Evolutionary conservation across 2,888 invertebrate genomes (phyloP).

Genomic region (Arge pagana): DNA sequence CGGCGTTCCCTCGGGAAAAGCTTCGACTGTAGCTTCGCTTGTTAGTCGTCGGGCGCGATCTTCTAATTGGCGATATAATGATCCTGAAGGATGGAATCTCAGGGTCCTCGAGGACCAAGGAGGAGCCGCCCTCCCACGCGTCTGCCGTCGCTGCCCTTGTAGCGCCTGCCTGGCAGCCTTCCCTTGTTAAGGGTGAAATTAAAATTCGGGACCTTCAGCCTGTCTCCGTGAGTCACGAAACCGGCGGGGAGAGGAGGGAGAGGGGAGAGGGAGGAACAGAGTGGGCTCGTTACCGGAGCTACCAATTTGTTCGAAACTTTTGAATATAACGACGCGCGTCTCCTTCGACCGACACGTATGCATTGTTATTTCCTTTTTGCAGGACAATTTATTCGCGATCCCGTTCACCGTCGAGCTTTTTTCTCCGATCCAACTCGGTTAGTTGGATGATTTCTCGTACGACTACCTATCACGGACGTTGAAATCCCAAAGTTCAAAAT

Average conservation of each 20-base stretch:
- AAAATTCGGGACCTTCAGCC: constrained; percentile 39
- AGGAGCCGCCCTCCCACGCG: constrained; percentile 15
- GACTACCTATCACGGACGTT: too few species aligned
- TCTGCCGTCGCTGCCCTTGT: constrained; percentile 17
- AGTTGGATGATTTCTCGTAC: too few species aligned
- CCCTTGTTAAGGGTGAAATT: constrained; percentile 50
- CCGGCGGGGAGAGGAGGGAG: background rate
- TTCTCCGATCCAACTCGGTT: too few species aligned
- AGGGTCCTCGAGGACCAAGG: constrained; percentile 43
- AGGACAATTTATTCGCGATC: too few species aligned
- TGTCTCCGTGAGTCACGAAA: constrained; percentile 18
- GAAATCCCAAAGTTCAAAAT: too few species aligned
- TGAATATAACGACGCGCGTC: constrained; percentile 20
- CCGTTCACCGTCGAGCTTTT: too few species aligned
- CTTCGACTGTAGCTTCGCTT: constrained; percentile 43
- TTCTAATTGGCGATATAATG: constrained; percentile 60
- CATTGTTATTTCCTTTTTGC: too few species aligned
- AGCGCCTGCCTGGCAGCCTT: constrained; percentile 25
- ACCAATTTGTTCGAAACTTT: constrained; percentile 20
- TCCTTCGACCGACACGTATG: constrained; percentile 8
- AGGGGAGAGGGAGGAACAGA: constrained; percentile 10
- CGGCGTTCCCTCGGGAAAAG: constrained; percentile 53
- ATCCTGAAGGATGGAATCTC: constrained; percentile 57
- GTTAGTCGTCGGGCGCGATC: constrained; percentile 56
- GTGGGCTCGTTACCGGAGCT: constrained; percentile 14